Base-by-base conservation (phyloP, 1,140 invertebrate species). In the Ostrea denselamellosa region DNA sequence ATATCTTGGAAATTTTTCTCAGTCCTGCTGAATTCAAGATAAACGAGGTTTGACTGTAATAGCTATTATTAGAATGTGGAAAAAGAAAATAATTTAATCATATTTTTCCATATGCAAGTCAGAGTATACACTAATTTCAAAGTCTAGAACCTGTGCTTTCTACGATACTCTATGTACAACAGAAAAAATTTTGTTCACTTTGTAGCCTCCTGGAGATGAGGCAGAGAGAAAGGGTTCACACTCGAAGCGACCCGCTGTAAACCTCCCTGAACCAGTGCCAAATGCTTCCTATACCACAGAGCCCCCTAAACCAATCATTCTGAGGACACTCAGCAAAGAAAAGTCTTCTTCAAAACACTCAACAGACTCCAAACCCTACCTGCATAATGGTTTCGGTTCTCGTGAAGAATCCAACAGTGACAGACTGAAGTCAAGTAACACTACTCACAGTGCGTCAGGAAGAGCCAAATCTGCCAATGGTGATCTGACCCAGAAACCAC, bases 231-330 rank as follows among this genome's bases (percentile, higher is more conserved):
- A 52, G 53, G 52, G 77, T 71, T 53, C 25, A 12, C 68, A 77
- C 28, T 77, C 83, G 9, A 87, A 84, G 22, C 86, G 86, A 53
- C 89, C 89, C 12, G 77, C 85, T 10, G 89, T 86, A 51, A 83
- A 86, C 58, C 19, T 89, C 51, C 68, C 54, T 5, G 86, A 87
- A n/a, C 85, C 53, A 83, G 87, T 85, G 81, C 56, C 58, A 51
- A 82, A 85, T 53, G 22, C 65, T 53, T 83, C 86, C 81, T 56
- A 85, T 19, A 83, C 84, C 10, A 83, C 84, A 52, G 71, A 89
- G 12, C 28, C 84, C 51, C 89, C 89, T n/a, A 89, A 89, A 44
- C 89, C 89, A 14, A 85, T 87, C 8, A 86, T 89, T 25, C 58
- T 89, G 0, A 87, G 85, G 53, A 86, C 84, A 12, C 85, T 71